Conservation (phyloP, 2,113 vertebrate species). For the Naja naja region DNA sequence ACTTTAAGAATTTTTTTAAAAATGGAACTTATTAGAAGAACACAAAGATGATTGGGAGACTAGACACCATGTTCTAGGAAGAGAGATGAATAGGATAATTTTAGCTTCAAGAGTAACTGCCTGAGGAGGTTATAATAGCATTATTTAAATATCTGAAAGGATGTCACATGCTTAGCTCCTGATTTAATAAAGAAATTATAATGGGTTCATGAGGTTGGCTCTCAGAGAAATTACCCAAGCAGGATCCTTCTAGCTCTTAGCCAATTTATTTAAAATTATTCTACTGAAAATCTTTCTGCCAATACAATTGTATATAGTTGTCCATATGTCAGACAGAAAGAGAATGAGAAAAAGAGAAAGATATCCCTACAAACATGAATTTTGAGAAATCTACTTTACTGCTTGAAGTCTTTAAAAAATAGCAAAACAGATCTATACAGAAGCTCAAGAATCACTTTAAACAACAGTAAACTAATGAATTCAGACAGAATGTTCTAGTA, state of each 20-base stretch:
- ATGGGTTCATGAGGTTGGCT: neutral
- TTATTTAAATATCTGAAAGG: neutral
- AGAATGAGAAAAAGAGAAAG: neutral
- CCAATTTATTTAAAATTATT: neutral
- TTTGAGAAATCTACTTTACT: neutral
- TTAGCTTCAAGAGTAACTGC: neutral
- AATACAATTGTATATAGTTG: neutral
- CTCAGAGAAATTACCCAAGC: neutral
- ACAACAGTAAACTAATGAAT: neutral
- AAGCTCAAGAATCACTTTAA: neutral
- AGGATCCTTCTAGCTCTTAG: neutral
- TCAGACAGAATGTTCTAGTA: neutral
- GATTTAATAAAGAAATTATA: neutral
- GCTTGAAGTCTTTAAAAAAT: neutral
- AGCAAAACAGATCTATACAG: neutral
- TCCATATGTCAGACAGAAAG: neutral
- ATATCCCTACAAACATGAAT: neutral
- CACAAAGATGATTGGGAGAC: neutral
- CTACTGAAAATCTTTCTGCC: neutral
- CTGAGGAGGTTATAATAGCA: neutral
- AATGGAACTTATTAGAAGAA: neutral
- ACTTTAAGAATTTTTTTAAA: neutral
- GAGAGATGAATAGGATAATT: neutral
- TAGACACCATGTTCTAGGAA: neutral
- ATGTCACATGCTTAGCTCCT: neutral